Evolutionary conservation across 2,797 vertebrate species (phyloP), one percentile per base, ranked within the genome.

Genomic region (Microhierax caerulescens): DNA sequence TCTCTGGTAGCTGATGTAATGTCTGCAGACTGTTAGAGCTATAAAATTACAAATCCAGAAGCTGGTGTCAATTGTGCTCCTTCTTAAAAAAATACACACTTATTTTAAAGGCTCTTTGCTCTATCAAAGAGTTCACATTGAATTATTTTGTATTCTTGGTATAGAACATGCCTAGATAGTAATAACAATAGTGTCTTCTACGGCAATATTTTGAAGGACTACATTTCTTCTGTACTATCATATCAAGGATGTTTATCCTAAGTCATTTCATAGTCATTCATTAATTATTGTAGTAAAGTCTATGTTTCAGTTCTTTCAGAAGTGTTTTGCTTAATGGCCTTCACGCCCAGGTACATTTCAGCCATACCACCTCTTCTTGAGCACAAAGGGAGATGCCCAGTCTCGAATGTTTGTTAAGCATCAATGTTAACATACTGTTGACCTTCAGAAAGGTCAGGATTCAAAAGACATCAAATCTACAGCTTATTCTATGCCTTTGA

Each of bases 1-100:
- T 65, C 91, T 88, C 83, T 85, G 48, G 74, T 48, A 87, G 86
- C 61, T 95, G 91, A 95, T 94, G 91, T 93, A 96, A 95, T 64
- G 94, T 94, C 93, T 96, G 85, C 48, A 77, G 48, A 41, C 30
- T 28, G 5, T 56, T 79, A 64, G 36, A 88, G 56, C 72, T 78
- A 57, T 74, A 77, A 91, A 91, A 92, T 83, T 56, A 67, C 48
- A 93, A 79, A 82, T 93, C 63, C 77, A 89, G 88, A 79, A 95
- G 74, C 13, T 63, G 19, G 4, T 70, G 45, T 63, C 0, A 0
- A 37, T 45, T 39, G 11, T 37, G 34, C 10, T 85, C 5, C 24
- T 36, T 78, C 69, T 75, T 65, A 77, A 91, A 89, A 73, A 34
- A 63, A 24, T 36, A 45, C 14, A 2, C 7, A 13, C 9, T 79